Evolutionary conservation across 92 coral and sea anemone genomes (phyloP), one percentile per base, ranked within the genome.

Genomic region (Virgularia gustaviana): DNA sequence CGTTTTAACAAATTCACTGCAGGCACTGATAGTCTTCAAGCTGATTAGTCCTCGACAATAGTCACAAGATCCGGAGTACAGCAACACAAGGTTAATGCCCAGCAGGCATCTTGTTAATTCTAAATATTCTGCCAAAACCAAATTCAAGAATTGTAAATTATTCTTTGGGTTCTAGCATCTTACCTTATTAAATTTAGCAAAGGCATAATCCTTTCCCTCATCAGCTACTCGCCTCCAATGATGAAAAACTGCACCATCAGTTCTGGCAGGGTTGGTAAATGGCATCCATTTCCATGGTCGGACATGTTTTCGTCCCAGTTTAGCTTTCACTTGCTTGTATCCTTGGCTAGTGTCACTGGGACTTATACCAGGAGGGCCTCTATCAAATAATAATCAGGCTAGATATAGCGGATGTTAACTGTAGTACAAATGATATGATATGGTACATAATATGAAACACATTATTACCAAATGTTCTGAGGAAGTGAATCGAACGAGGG

Each of bases 181-280:
- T 23, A 89, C 98, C 98, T 92, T 92, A 71, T 92, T 85, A 81
- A 92, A 92, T 65, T 96, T 89, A 51, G 98, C 98, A 83, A 92
- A 92, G 32, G 98, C 96, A 78, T 92, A 92, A 39, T 92, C 98
- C 57, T 92, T 92, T 49, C 76, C 82, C 27, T 86, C 96, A 70
- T 92, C 98, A 9, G 98, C 85, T 13, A 75, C 87, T 77, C 98
- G 79, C 63, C 98, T 82, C 98, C 98, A 92, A 75, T 92, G 98
- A 55, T 77, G 31, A 34, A 92, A 79, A 72, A 80, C 72, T 7
- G 96, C 90, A 22, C 90, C 96, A 82, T 92, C 98, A 36, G 84
- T 79, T 19, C 98, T 85, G 34, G 98, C 98, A 30, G 98, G 96
- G 61, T 92, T 92, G 7, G 76, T 85, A 55, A 92, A 92, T 43